Conservation (phyloP, 2,888 invertebrate genomes). For the Diadromus collaris region DNA sequence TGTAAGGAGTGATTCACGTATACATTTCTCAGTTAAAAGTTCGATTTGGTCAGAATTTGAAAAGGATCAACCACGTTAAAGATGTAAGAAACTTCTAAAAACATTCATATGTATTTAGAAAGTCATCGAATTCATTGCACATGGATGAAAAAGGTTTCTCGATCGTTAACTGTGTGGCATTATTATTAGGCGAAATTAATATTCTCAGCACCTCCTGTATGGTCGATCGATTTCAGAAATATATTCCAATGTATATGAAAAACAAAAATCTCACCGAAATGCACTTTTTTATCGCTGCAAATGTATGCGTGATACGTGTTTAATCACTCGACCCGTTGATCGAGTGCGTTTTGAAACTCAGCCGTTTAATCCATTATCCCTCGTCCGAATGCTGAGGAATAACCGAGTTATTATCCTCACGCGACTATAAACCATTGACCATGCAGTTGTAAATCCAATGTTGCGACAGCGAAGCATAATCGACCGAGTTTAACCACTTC, state of each 20-base stretch:
- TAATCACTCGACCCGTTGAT: conserved; percentile 5
- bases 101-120: background rate
- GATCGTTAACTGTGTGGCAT: background rate
- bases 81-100: background rate
- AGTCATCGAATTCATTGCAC: background rate
- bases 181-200: background rate
- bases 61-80: background rate
- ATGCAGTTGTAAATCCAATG: conserved; percentile 36
- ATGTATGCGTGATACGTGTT: background rate
- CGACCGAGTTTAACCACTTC: conserved; percentile 4
- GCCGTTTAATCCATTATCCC: conserved; percentile 9
- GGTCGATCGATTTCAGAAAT: background rate
- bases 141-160: background rate
- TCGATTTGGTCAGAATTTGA: background rate
- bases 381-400: conserved; percentile 19
- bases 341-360: background rate
- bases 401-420: conserved; percentile 36
- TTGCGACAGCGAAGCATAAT: conserved; percentile 7
- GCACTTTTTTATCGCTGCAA: background rate
- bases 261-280: background rate
- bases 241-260: background rate
- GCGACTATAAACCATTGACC: conserved; percentile 49
- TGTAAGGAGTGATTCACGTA: background rate
- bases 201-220: background rate
- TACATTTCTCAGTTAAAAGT: background rate